Evolutionary conservation across 2,797 vertebrate genomes (phyloP).

Genomic region (Holocentrus rufus): DNA sequence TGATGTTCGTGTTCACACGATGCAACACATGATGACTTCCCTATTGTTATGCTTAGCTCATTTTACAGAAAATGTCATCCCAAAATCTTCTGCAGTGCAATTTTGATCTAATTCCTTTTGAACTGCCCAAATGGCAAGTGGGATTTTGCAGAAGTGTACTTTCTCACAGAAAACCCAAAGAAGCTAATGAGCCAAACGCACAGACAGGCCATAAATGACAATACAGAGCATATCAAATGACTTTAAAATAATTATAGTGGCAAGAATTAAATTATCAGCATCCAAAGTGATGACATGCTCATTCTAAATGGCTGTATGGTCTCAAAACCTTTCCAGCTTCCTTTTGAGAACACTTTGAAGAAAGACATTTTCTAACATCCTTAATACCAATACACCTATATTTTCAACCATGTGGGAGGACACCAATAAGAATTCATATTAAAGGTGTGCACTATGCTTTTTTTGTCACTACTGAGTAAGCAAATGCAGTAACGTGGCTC

Average conservation of each 20-base stretch:
- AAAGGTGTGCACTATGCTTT: background rate
- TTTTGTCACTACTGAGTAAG: slow-evolving; percentile 7
- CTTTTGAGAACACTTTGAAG: background rate
- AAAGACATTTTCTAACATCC: background rate
- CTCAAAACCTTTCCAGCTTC: slow-evolving; percentile 5
- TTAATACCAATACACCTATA: background rate
- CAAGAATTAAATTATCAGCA: slow-evolving; percentile 19
- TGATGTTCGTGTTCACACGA: slow-evolving; percentile 1
- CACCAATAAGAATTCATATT: background rate
- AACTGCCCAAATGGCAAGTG: background rate
- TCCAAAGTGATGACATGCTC: slow-evolving; percentile 20
- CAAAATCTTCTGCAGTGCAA: background rate
- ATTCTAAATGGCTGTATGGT: background rate
- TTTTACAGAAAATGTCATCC: background rate
- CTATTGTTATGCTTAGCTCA: background rate
- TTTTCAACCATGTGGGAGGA: background rate
- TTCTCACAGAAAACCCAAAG: background rate
- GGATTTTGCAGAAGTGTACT: background rate
- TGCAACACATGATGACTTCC: background rate
- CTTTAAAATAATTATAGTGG: slow-evolving; percentile 30
- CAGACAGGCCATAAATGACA: background rate
- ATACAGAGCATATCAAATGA: background rate
- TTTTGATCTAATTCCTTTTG: background rate
- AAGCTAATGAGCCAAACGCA: background rate
- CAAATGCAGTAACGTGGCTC: background rate